phyloP scores from a whole-genome alignment of 2,797 vertebrate genomes.

The Sebastes jordani region DNA sequence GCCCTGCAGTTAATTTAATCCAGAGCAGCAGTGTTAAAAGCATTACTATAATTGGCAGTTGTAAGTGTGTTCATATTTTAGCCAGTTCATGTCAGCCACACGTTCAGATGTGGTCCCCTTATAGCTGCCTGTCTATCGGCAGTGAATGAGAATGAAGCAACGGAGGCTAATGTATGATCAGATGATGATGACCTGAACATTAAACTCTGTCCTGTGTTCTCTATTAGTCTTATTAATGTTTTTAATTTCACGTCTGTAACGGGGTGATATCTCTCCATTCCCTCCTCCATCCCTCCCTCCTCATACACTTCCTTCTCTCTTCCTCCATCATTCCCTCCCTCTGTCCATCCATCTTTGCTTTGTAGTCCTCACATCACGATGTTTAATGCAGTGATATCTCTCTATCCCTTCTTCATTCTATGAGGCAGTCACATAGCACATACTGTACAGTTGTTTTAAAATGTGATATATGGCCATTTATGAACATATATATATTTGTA shows the following conservation, averaged over 20 bases:
- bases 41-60: slow-evolving; percentile 87
- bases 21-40: slow-evolving; percentile 63
- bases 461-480: too few relatives aligned
- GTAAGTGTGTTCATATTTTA: slow-evolving; percentile 82
- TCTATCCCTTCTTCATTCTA: background rate
- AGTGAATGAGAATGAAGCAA: slow-evolving; percentile 64
- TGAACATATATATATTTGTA: too few relatives aligned
- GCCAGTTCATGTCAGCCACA: slow-evolving; percentile 62
- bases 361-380: background rate
- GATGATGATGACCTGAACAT: slow-evolving; percentile 52
- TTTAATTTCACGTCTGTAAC: slow-evolving; percentile 58
- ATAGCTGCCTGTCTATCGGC: background rate
- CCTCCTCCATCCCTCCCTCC: background rate
- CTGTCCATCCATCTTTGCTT: slow-evolving; percentile 12
- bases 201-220: slow-evolving; percentile 64
- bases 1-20: slow-evolving; percentile 56
- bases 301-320: background rate
- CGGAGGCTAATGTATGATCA: slow-evolving; percentile 71
- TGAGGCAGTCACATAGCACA: background rate
- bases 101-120: slow-evolving; percentile 18
- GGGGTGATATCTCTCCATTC: slow-evolving; percentile 38
- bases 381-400: background rate
- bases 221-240: slow-evolving; percentile 72
- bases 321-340: slow-evolving; percentile 1
- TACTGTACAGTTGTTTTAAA: background rate